Conservation (phyloP, 2,888 invertebrate genomes). For the Cantharis flavilabris region DNA sequence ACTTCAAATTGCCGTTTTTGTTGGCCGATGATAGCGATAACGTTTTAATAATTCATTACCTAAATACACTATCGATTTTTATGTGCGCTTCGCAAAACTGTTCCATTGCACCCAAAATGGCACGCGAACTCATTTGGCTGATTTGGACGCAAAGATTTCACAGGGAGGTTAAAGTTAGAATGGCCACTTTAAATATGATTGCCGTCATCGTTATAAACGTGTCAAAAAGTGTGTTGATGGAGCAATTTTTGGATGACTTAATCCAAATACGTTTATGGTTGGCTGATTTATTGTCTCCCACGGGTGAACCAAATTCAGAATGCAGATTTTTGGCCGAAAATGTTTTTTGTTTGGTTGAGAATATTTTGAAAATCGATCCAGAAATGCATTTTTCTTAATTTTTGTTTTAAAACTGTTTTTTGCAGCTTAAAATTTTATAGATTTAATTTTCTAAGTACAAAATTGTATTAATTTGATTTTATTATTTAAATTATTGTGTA, state of each 20-base stretch:
- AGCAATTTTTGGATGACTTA: constrained; percentile 66
- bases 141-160: constrained; percentile 70
- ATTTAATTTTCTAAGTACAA: neutral
- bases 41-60: constrained; percentile 68
- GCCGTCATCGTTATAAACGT: constrained; percentile 68
- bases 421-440: neutral
- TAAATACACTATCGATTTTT: constrained; percentile 71
- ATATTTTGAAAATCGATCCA: constrained; percentile 50
- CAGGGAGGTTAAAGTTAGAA: constrained; percentile 67
- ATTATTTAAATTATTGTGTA: neutral
- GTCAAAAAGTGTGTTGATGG: constrained; percentile 61
- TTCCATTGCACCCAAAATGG: constrained; percentile 65
- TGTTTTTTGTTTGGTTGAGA: constrained; percentile 63
- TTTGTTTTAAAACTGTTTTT: neutral
- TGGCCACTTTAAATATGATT: constrained; percentile 68
- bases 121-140: constrained; percentile 68
- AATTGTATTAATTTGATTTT: neutral
- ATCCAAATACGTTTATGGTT: constrained; percentile 73
- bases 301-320: constrained; percentile 68
- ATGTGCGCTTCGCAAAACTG: constrained; percentile 73
- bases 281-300: constrained; percentile 60
- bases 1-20: constrained; percentile 57
- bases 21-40: constrained; percentile 68
- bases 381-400: neutral
- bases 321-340: constrained; percentile 67